Evolutionary conservation across 1,140 invertebrate species (phyloP), one percentile per base, ranked within the genome.

Genomic region (Drosophila sp.): DNA sequence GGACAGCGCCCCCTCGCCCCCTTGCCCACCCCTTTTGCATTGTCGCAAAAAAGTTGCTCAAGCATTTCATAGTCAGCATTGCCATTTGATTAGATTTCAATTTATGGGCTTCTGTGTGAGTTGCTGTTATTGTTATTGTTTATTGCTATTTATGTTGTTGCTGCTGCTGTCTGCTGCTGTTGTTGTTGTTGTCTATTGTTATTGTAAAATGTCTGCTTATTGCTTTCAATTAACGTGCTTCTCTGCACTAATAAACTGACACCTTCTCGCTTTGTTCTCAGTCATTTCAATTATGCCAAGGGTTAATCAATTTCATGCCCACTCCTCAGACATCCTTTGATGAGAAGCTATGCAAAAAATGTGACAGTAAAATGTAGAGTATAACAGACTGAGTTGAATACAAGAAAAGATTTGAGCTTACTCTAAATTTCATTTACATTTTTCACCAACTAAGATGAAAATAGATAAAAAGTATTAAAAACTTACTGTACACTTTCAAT

Each of bases 71-170:
- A 81, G 82, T 78, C 82, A 62, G 53, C 66, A 87, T 64, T 73
- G 78, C 40, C 53, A 77, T 86, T 86, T 84, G 81, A 86, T 84
- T 84, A 87, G 81, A 87, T 81, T 80, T 81, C 75, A 62, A 83
- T 82, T 82, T 82, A 82, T 80, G 61, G 73, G 72, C 32, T n/a
- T 34, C 9, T 53, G 29, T 53, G 27, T 29, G 27, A 36, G 14
- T 53, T 36, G 32, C 32, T 53, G 13, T n/a, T 53, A 14, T 16
- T 18, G 25, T 36, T 53, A 7, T 21, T 51, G 7, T 50, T 51
- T 34, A 34, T 51, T 51, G 29, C 9, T 29, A 9, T 16, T 41
- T 7, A 8, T 14, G 13, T 41, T 46, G 13, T 1, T 53, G 29
- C n/a, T n/a, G n/a, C n/a, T n/a, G n/a, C n/a, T n/a, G n/a, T n/a